A percentile compares a stretch with the other conserved stretches of the same genome.
phyloP scores from a whole-genome alignment of 2,113 vertebrate genomes.

The Fulica atra region DNA sequence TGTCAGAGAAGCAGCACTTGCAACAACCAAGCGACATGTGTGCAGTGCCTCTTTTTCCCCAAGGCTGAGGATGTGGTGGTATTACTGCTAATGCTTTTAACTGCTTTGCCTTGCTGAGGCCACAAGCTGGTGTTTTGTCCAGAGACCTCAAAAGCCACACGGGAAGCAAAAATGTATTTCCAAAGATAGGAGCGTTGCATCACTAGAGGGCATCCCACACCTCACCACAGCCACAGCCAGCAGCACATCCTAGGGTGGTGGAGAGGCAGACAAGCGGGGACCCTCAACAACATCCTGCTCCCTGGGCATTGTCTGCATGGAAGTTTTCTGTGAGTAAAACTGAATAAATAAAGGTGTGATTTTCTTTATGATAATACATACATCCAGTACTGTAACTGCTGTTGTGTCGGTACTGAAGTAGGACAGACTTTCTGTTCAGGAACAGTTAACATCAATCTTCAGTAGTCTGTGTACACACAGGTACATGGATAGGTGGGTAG shows the following conservation, averaged over 20 bases:
- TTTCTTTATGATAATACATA: neutral
- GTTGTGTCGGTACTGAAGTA: neutral
- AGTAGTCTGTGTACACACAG: neutral
- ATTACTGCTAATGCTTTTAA: neutral
- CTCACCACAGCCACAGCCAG: neutral
- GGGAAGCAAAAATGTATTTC: neutral
- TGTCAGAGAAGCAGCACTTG: neutral
- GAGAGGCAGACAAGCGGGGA: neutral
- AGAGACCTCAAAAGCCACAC: neutral
- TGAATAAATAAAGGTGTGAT: neutral
- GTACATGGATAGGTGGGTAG: neutral
- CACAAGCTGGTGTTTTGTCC: neutral
- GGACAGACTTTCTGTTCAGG: neutral
- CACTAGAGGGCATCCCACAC: constrained; percentile 23
- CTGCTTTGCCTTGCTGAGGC: neutral
- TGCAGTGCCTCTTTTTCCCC: neutral
- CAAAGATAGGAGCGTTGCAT: neutral
- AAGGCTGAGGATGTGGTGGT: neutral
- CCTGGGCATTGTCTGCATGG: neutral
- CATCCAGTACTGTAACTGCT: neutral
- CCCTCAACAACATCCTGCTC: neutral
- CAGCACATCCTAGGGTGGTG: neutral
- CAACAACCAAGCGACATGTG: neutral
- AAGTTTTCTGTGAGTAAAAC: neutral
- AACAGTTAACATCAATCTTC: neutral